Percentiles rank a stretch among this genome's conserved stretches.
phyloP scores from a whole-genome alignment of 1,140 invertebrate species.

The Pantala flavescens region DNA sequence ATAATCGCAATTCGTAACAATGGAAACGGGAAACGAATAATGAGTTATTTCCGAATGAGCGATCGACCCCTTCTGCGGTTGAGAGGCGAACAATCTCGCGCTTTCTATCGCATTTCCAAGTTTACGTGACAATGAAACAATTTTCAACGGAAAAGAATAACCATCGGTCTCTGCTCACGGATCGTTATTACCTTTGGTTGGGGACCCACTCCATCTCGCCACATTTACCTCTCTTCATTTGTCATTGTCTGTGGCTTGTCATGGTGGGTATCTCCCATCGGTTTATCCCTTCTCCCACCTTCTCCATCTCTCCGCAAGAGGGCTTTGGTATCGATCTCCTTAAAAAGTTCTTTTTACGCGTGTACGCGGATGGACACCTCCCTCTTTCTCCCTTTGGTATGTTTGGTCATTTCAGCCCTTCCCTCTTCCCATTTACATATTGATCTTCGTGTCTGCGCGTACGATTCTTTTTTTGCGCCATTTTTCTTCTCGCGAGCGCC shows the following conservation, averaged over 20 bases:
- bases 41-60: not conserved
- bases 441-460: too few species aligned
- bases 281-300: not conserved
- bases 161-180: not conserved
- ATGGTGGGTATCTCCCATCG: not conserved
- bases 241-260: not conserved
- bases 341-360: too few species aligned
- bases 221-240: slow-evolving; percentile 2
- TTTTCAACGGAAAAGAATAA: not conserved
- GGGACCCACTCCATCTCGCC: not conserved
- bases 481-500: too few species aligned
- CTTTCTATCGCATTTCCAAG: not conserved
- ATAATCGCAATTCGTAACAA: too few species aligned
- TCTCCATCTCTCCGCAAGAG: too few species aligned
- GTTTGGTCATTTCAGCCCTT: too few species aligned
- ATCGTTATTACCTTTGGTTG: not conserved
- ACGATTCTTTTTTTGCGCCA: too few species aligned
- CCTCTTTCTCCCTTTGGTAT: too few species aligned
- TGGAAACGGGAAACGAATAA: not conserved
- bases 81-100: not conserved
- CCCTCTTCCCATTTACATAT: too few species aligned
- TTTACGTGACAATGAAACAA: slow-evolving; percentile 1
- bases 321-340: too few species aligned
- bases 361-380: too few species aligned
- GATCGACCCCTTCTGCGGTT: not conserved